phyloP scores from a whole-genome alignment of 2,113 vertebrate species.

The Atractosteus spatula region DNA sequence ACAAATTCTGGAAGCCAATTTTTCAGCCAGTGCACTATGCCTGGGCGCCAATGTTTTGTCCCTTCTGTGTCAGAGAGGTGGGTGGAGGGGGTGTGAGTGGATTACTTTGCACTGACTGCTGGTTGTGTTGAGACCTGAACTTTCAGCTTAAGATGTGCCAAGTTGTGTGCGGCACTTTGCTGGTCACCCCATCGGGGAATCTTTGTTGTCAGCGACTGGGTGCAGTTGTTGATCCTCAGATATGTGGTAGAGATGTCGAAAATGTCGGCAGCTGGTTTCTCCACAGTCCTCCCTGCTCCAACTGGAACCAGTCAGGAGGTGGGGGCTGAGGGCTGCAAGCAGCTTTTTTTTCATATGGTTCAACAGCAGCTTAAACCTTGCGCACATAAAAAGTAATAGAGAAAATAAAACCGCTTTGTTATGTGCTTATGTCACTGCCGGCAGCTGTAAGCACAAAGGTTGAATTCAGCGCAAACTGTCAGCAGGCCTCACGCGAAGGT shows the following conservation, averaged over 20 bases:
- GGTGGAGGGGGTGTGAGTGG: background rate
- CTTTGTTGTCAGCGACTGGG: background rate
- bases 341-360: no score
- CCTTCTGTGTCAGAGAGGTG: background rate
- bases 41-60: conserved; percentile 4
- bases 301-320: no score
- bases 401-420: no score
- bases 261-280: background rate
- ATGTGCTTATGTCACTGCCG: background rate
- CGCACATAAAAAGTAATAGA: no score
- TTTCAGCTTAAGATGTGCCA: background rate
- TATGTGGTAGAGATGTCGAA: no score
- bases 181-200: background rate
- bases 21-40: background rate
- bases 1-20: conserved; percentile 11
- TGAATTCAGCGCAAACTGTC: background rate
- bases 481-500: no score
- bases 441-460: background rate
- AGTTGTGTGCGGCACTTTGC: background rate
- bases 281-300: background rate
- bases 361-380: no score
- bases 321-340: no score
- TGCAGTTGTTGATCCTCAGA: background rate
- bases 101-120: background rate
- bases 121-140: background rate